Evolutionary conservation across 2,113 vertebrate genomes (phyloP), one percentile per base, ranked within the genome.

Genomic region (Pteruthius melanotis): DNA sequence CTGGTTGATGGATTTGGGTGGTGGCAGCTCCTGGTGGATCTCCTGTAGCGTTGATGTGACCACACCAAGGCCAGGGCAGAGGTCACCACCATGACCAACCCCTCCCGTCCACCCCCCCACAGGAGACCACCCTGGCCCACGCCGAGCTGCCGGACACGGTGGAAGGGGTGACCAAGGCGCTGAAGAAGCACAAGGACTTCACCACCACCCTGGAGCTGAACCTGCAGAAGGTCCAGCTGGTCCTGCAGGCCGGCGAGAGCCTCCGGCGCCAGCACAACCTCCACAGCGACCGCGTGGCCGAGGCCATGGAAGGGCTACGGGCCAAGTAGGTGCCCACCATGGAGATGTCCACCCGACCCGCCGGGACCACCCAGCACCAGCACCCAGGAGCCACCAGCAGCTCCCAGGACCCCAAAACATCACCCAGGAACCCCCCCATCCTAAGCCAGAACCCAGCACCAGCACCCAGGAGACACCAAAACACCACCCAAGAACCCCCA

Each of bases 151-250:
- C 99, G 0, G 95, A 97, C 63, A 98, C 99, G 0, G 98, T 99
- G 97, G 98, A 99, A 54, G 98, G 98, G 0, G 99, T 98, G 4
- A 98, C 97, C 84, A 98, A 97, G 0, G 98, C 99, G 4, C 97
- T 99, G 60, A 99, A 98, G 96, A 98, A 97, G 93, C 99, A 99
- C 97, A 98, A 98, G 69, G 99, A 99, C 94, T 99, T 99, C 96
- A 98, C 97, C 96, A 99, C 98, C 90, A 99, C 98, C 16, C 98
- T 99, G 99, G 99, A 99, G 88, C 98, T 99, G 68, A 98, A 98
- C 98, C 96, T 98, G 69, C 99, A 99, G 87, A 97, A 99, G 89
- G 98, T 99, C 89, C 98, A 99, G 33, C 96, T 97, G 71, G 98
- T 98, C 1, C 98, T 99, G 7, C 98, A 99, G 90, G 99, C 99